Evolutionary conservation across 2,888 invertebrate genomes (phyloP), one percentile per base, ranked within the genome.

Genomic region (Carpatolechia fugitivella): DNA sequence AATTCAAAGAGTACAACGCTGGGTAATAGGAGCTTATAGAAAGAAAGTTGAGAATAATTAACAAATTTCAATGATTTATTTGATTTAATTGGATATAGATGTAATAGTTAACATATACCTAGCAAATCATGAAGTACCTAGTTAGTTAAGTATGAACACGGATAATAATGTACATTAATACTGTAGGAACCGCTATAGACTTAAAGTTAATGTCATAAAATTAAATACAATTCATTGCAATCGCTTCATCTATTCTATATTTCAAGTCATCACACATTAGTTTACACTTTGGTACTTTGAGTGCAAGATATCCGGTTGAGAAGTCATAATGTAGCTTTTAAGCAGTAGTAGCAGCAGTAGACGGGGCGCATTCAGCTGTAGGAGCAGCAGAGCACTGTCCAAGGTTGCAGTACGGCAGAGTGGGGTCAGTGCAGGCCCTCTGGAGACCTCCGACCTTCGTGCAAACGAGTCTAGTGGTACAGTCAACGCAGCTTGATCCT

Each of bases 311-410:
- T 24, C 6, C 24, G 3, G 24, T 24, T 24, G 24, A 24, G 24
- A 24, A 24, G 8, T 18, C 13, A n/a, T n/a, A 1, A 18, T 50
- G n/a, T 36, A 4, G 20, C 8, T 31, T 13, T 2, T 0, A 0
- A 40, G 18, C 18, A 16, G 61, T 59, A 33, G 57, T 47, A 6
- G 52, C 55, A 44, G 61, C 63, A 31, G 24, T 31, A n/a, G 59
- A 59, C 0, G 78, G 72, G 0, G 76, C 78, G 55, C 90, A 90
- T 54, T 76, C 84, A 0, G 62, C 78, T 1, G 85, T 58, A 0
- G 90, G 86, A 0, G 88, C 87, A 6, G 86, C 88, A 0, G 90
- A 88, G 68, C 90, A 90, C 55, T 76, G 75, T n/a, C 90, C 90
- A 8, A 82, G 72, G 68, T 87, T 88, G 72, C 90, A 90, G 68